Conservation (phyloP, 2,797 vertebrate species). For the Squalus acanthias region DNA sequence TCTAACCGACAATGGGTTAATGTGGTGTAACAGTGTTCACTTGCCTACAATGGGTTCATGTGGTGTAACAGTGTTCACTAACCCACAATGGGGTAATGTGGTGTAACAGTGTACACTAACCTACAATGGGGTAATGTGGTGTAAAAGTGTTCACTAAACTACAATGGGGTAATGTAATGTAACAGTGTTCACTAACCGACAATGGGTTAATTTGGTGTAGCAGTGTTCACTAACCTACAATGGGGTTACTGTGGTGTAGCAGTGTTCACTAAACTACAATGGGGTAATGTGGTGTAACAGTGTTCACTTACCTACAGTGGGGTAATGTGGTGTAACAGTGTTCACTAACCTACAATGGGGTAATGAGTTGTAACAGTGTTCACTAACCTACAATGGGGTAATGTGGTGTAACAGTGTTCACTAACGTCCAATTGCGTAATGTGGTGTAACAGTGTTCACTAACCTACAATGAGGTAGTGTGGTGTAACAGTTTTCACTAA, state of each 20-base stretch:
- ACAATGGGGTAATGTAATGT: neutral
- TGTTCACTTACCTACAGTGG: neutral
- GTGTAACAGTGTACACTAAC: too few species aligned
- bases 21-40: too few species aligned
- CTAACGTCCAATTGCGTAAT: neutral
- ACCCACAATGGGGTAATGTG: too few species aligned
- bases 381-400: neutral
- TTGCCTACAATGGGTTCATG: too few species aligned
- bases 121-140: neutral
- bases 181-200: neutral
- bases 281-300: neutral
- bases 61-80: too few species aligned
- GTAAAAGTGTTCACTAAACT: neutral
- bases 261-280: neutral
- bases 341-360: neutral
- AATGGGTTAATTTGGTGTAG: neutral
- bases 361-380: neutral
- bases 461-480: neutral
- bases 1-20: too few species aligned
- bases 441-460: neutral
- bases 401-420: neutral
- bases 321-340: neutral
- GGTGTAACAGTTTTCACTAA: neutral
- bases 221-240: neutral
- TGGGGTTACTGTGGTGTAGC: neutral